Evolutionary conservation across 2,113 vertebrate genomes (phyloP).

Genomic region (Trematocara marginatum): DNA sequence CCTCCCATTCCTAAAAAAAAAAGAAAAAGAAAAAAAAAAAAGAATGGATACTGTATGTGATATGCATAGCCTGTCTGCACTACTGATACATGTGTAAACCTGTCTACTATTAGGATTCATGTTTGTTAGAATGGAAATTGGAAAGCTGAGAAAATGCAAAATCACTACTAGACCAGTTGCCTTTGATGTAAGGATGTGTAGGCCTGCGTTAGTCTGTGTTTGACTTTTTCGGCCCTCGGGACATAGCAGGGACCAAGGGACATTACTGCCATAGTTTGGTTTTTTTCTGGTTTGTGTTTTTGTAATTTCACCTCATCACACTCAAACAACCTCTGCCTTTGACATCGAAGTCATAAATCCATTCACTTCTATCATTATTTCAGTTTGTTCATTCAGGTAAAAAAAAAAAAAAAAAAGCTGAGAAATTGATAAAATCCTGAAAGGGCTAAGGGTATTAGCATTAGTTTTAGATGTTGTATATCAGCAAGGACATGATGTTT

Average conservation of each 20-base stretch:
- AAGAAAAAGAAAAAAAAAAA: neutral
- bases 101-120: conserved; percentile 54
- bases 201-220: conserved; percentile 12
- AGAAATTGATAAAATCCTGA: conserved; percentile 19
- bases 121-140: conserved; percentile 46
- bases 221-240: neutral
- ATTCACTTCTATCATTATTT: neutral
- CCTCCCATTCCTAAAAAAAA: conserved; percentile 19
- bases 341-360: neutral
- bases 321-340: conserved; percentile 40
- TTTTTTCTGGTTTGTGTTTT: neutral
- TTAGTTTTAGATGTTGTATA: conserved; percentile 31
- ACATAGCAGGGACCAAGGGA: neutral
- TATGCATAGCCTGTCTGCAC: conserved; percentile 64
- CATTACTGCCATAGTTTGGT: neutral
- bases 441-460: conserved; percentile 47
- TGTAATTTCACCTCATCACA: neutral
- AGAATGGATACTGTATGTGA: conserved; percentile 51
- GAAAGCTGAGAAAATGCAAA: conserved; percentile 36
- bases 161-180: conserved; percentile 51
- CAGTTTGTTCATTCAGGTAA: neutral
- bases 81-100: conserved; percentile 61
- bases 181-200: conserved; percentile 53
- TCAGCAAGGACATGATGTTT: conserved; percentile 28
- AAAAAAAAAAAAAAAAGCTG: neutral